Evolutionary conservation across 2,113 vertebrate species (phyloP).

Genomic region (Cercopithecus mona): DNA sequence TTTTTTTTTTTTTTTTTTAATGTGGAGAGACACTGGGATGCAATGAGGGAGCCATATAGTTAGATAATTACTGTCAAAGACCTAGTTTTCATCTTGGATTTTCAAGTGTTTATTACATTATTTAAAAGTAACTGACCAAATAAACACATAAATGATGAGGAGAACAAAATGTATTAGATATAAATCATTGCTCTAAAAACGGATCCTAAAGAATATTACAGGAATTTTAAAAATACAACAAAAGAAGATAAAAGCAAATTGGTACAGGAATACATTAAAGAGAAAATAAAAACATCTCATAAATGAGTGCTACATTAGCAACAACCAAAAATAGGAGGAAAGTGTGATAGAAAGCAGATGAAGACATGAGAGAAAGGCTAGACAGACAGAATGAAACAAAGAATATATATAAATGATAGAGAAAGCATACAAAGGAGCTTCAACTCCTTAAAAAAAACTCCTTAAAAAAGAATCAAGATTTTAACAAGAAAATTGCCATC

Average conservation of each 20-base stretch:
- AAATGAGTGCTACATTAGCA: background rate
- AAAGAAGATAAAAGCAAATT: background rate
- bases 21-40: background rate
- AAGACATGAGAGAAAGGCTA: background rate
- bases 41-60: background rate
- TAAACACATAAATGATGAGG: background rate
- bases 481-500: background rate
- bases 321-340: background rate
- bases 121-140: conserved; percentile 1
- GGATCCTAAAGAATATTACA: background rate
- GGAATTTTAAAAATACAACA: background rate
- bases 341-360: background rate
- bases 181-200: conserved; percentile 15
- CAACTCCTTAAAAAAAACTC: background rate
- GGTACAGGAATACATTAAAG: background rate
- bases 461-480: background rate
- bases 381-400: background rate
- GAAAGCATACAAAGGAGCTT: background rate
- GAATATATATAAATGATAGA: background rate
- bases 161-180: conserved; percentile 10
- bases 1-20: background rate
- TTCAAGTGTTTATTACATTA: background rate
- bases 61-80: background rate
- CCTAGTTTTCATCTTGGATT: background rate
- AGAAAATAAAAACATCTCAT: background rate